A percentile compares a stretch with the other conserved stretches of the same genome.
These are phyloP conservation scores for Cheirogaleus medius DNA, from an alignment of 2,113 vertebrate genomes.

Conservation along the genomic window DNA sequence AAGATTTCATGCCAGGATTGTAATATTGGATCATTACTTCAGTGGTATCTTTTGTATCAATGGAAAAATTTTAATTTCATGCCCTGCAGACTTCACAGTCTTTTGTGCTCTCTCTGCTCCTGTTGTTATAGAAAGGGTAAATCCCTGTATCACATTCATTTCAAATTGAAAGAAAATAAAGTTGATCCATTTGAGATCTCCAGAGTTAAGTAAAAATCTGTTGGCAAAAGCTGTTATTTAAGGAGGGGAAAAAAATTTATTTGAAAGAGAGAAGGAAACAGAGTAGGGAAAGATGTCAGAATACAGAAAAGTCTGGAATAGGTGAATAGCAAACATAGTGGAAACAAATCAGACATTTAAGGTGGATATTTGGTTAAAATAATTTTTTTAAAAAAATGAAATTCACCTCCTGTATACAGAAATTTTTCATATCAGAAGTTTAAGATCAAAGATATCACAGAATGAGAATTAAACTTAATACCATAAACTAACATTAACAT, in stretches of 20 bases:
- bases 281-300: slow-evolving; percentile 63
- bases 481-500: background rate
- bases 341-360: slow-evolving; percentile 13
- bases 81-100: slow-evolving; percentile 78
- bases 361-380: slow-evolving; percentile 27
- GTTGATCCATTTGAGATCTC: slow-evolving; percentile 70
- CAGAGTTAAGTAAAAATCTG: slow-evolving; percentile 59
- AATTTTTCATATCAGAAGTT: background rate
- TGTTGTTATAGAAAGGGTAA: slow-evolving; percentile 79
- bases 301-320: slow-evolving; percentile 69
- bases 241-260: slow-evolving; percentile 54
- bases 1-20: slow-evolving; percentile 79
- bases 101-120: slow-evolving; percentile 73
- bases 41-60: slow-evolving; percentile 72
- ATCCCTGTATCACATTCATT: slow-evolving; percentile 79
- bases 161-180: slow-evolving; percentile 63
- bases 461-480: slow-evolving; percentile 24
- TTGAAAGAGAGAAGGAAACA: slow-evolving; percentile 67
- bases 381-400: slow-evolving; percentile 6
- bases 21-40: slow-evolving; percentile 79
- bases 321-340: slow-evolving; percentile 56
- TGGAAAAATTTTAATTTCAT: slow-evolving; percentile 85
- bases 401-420: background rate
- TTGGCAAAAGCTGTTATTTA: slow-evolving; percentile 55
- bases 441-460: slow-evolving; percentile 16